phyloP scores from a whole-genome alignment of 2,113 vertebrate species.

The Podarcis raffonei region DNA sequence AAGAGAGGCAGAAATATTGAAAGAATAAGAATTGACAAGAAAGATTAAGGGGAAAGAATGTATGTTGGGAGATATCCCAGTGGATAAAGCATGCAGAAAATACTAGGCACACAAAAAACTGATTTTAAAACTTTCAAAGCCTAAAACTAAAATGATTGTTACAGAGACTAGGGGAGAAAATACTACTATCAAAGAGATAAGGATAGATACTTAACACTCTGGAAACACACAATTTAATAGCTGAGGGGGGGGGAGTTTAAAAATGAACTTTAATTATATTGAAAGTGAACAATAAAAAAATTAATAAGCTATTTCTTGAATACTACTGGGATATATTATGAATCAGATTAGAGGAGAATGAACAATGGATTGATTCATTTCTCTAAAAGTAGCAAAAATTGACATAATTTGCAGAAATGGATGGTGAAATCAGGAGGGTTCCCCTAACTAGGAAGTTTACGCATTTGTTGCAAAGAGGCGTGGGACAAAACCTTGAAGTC shows the following conservation, averaged over 20 bases:
- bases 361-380: conserved; percentile 33
- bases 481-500: neutral
- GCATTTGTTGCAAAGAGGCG: fast-evolving
- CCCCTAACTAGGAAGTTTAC: neutral
- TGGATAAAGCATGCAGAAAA: neutral
- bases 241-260: neutral
- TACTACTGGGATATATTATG: neutral
- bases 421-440: conserved; percentile 21
- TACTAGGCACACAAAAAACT: conserved; percentile 6
- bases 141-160: conserved; percentile 25
- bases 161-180: neutral
- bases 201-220: neutral
- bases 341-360: conserved; percentile 21
- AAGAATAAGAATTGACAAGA: conserved; percentile 26
- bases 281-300: neutral
- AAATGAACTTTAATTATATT: conserved; percentile 17
- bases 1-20: conserved; percentile 38
- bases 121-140: conserved; percentile 39
- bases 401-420: conserved; percentile 29
- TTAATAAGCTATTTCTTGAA: conserved; percentile 1
- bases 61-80: conserved; percentile 18
- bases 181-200: neutral
- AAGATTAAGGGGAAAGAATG: conserved; percentile 23
- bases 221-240: neutral
- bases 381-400: conserved; percentile 25